Evolutionary conservation across 2,797 vertebrate species (phyloP).

Genomic region (Buphagus erythrorhynchus): DNA sequence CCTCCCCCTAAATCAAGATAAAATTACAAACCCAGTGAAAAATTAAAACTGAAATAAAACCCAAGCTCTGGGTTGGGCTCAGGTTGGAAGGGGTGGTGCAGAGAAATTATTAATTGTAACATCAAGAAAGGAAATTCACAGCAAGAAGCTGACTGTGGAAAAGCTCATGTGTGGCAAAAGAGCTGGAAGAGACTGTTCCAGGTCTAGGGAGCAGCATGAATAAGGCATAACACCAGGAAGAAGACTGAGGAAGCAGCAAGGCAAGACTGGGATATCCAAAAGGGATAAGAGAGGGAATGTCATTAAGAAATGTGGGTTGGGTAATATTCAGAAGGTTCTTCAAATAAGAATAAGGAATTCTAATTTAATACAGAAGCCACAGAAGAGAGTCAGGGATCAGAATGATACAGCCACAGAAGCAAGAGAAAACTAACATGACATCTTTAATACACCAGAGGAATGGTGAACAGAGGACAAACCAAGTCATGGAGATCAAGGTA

Average conservation of each 20-base stretch:
- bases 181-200: not conserved
- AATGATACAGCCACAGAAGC: not conserved
- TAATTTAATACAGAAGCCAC: not conserved
- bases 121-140: not conserved
- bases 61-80: not conserved
- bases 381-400: not conserved
- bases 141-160: not conserved
- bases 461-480: not conserved
- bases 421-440: not conserved
- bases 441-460: not conserved
- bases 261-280: not conserved
- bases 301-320: not conserved
- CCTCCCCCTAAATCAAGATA: not conserved
- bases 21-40: not conserved
- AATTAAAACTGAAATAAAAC: not conserved
- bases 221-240: not conserved
- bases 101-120: not conserved
- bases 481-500: not conserved
- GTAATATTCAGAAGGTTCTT: not conserved
- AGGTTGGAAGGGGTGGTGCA: not conserved
- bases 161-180: not conserved
- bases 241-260: not conserved
- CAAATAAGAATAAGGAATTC: not conserved
- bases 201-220: not conserved
- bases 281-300: not conserved